Evolutionary conservation across 1,140 invertebrate species (phyloP), one percentile per base, ranked within the genome.

Genomic region (Bombus confusus): DNA sequence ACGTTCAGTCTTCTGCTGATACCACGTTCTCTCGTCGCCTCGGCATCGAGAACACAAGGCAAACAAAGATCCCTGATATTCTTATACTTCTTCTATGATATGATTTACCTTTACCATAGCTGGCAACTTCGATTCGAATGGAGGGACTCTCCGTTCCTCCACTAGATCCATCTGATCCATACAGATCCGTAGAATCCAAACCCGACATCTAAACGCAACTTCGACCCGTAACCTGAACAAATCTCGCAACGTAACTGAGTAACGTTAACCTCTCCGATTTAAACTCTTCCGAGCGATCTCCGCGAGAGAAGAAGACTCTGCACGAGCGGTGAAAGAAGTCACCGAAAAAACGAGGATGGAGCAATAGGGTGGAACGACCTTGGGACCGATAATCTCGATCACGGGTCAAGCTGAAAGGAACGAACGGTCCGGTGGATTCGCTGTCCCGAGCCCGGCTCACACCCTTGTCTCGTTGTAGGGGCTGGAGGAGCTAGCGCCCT

Each of bases 381-480:
- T 22, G 12, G 22, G 6, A 75, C 18, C 31, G 47, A 75, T 71
- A 75, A 57, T 37, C n/a, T 25, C 47, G 73, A 75, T 57, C 47
- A 31, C 31, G n/a, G 31, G 73, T 75, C 31, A 52, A 52, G 31
- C 31, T 34, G 72, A 47, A 74, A 34, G 73, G 31, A 34, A 59
- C 39, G 4, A 83, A 76, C 41, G 59, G 34, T 66, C 31, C 31
- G 31, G n/a, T 76, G 15, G 43, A 72, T 71, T 59, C 43, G 37
- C 15, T 79, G 83, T 75, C 80, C 85, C 74, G 75, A 79, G 81
- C 85, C 74, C 85, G 81, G 64, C 88, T 95, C 89, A 95, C 81
- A 95, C 95, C 89, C 94, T 93, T 64, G 95, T 95, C 91, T 95
- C 95, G 91, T 94, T 95, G 91, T 95, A 95, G 47, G 94, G 91